Base-by-base conservation (phyloP, 1,140 invertebrate species). In the Drosophila mayri region DNA sequence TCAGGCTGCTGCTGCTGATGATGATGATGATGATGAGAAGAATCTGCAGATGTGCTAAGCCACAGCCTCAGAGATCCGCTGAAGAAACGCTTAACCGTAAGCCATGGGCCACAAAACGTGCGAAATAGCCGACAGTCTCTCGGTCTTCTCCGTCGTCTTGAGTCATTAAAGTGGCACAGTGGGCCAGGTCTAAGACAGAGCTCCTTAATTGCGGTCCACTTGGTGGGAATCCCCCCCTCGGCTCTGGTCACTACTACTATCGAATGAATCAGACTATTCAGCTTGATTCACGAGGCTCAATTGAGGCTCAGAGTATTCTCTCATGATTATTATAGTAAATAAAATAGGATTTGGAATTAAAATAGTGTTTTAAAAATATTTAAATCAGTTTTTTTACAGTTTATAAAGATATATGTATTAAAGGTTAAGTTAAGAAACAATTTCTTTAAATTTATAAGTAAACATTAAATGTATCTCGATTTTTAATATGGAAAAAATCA, bases 131-230 rank as follows among this genome's bases (percentile, higher is more conserved):
- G 54, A 9, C 61, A 16, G 54, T 76, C 50, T 52, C 50, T 54
- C 4, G 18, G 50, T 16, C 50, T 52, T 16, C 32, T 28, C 78
- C 64, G 63, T 40, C 25, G 64, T 63, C 64, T 87, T 82, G 65
- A 86, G 52, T 87, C 83, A 85, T 86, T 78, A 75, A 64, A 66
- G 44, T 57, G 40, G 74, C 74, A 86, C 82, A 82, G 78, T 87
- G 74, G 78, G 61, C 44, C 79, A 40, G 58, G 41, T 37, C 59
- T 40, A 22, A 10, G 46, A 58, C 44, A 47, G 49, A 47, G 72
- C 58, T 72, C 62, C 66, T 59, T 65, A 68, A 60, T 25, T 54
- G 62, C 62, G 32, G 16, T 22, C 37, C 63, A 25, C 35, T 32
- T 28, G 20, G 10, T 35, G 50, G 52, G 52, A 55, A n/a, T 38